Base-by-base conservation (phyloP, 2,113 vertebrate genomes). In the Rana temporaria region DNA sequence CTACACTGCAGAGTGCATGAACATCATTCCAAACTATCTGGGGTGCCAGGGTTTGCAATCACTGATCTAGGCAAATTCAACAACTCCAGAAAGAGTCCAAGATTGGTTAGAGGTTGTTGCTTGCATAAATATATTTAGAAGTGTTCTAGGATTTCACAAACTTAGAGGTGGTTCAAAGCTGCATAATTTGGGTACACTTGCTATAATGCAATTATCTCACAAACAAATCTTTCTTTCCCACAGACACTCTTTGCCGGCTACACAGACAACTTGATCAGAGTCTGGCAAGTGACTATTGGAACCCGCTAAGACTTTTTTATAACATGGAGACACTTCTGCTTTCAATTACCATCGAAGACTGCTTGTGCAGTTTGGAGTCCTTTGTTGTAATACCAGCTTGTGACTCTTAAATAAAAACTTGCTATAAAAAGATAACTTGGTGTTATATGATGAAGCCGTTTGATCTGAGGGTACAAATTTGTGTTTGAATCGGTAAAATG, bases 201-300 rank as follows among this genome's bases (percentile, higher is more conserved):
- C 26, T 3, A 30, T 30, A 30, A 30, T 30, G 3, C 1, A 30
- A 30, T 30, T n/a, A n/a, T 30, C 34, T 34, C 63, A 38, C 2
- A 69, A 6, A 16, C 26, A 19, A 2, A 22, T 66, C 20, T 6
- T 83, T 85, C 32, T 24, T 20, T 77, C 0, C 76, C 83, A 64
- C 89, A 99, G 97, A 98, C 97, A 1, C 94, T 98, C 26, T 98
- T 98, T 84, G 97, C 97, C 70, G 97, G 97, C 81, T 98, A 98
- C 91, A 99, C 96, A 0, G 97, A 98, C 88, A 97, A 97, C 94
- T 90, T 97, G 85, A 98, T 99, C 86, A 93, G 97, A 81, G 97
- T 99, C 86, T 99, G 97, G 96, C 97, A 99, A 80, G 97, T 99
- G 85, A 99, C 97, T 84, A 97, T 98, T 22, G 97, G 96, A 85